These are phyloP conservation scores for Temnopleurus reevesii DNA, from an alignment of 53 echinoderm and acorn worm species.

Conservation along the genomic window DNA sequence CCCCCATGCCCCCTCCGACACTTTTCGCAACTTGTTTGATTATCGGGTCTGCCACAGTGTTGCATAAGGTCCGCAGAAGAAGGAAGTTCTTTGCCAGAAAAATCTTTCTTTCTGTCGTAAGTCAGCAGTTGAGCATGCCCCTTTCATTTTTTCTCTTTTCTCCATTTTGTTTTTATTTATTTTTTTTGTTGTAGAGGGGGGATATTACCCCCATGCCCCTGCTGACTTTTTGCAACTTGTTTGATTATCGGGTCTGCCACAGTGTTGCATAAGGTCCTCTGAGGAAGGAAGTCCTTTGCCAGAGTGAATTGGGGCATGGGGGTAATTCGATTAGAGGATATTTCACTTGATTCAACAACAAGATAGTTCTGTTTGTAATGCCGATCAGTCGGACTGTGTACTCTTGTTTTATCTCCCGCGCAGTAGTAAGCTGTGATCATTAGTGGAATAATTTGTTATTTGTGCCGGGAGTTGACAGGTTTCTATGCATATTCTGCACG, in stretches of 20 bases:
- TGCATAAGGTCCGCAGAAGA: neutral
- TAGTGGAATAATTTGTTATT: too few relatives aligned
- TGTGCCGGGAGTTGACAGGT: neutral
- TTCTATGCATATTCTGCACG: too few relatives aligned
- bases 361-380: conserved; percentile 10
- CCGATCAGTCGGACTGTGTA: neutral
- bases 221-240: too few relatives aligned
- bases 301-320: conserved; percentile 8
- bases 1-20: too few relatives aligned
- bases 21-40: too few relatives aligned
- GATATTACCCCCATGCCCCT: too few relatives aligned
- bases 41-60: neutral
- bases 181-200: neutral
- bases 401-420: neutral
- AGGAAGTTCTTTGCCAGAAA: conserved; percentile 17
- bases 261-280: neutral
- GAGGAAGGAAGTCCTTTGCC: conserved; percentile 26
- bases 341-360: conserved; percentile 2
- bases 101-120: too few relatives aligned
- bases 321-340: conserved; percentile 22
- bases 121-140: too few relatives aligned
- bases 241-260: neutral
- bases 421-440: too few relatives aligned
- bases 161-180: too few relatives aligned
- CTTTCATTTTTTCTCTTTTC: too few relatives aligned